These are phyloP conservation scores for Typhlichthys subterraneus DNA, from an alignment of 2,797 vertebrate genomes.

Conservation along the genomic window DNA sequence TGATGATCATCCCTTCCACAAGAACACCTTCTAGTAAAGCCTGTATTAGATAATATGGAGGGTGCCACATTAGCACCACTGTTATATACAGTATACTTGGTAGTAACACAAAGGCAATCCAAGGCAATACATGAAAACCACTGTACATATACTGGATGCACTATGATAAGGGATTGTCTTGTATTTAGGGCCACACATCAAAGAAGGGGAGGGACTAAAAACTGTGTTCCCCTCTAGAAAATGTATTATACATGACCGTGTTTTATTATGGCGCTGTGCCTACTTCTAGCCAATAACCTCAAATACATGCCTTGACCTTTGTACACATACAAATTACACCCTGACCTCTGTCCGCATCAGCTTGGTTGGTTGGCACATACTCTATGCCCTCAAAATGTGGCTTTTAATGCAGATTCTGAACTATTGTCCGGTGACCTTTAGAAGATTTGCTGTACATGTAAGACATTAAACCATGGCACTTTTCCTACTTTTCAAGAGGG, in stretches of 20 bases:
- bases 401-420: slow-evolving; percentile 2
- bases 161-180: too few relatives aligned
- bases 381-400: slow-evolving; percentile 16
- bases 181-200: slow-evolving; percentile 13
- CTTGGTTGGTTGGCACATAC: slow-evolving; percentile 35
- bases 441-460: not conserved
- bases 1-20: not conserved
- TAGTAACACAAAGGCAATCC: slow-evolving; percentile 55
- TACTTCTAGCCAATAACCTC: slow-evolving; percentile 50
- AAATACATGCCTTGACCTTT: slow-evolving; percentile 75
- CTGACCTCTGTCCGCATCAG: slow-evolving; percentile 30
- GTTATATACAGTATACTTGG: slow-evolving; percentile 45
- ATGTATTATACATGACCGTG: slow-evolving; percentile 54
- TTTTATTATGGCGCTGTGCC: slow-evolving; percentile 52
- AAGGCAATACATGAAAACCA: slow-evolving; percentile 7
- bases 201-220: slow-evolving; percentile 28
- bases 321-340: slow-evolving; percentile 63
- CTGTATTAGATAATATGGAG: slow-evolving; percentile 37
- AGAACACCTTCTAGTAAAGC: slow-evolving; percentile 19
- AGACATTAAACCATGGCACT: not conserved
- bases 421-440: slow-evolving; percentile 25
- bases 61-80: slow-evolving; percentile 31
- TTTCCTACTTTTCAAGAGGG: not conserved
- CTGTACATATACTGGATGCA: too few relatives aligned
- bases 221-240: slow-evolving; percentile 55